These are phyloP conservation scores for Neoaliturus tenellus DNA, from an alignment of 2,888 invertebrate genomes.

Conservation along the genomic window DNA sequence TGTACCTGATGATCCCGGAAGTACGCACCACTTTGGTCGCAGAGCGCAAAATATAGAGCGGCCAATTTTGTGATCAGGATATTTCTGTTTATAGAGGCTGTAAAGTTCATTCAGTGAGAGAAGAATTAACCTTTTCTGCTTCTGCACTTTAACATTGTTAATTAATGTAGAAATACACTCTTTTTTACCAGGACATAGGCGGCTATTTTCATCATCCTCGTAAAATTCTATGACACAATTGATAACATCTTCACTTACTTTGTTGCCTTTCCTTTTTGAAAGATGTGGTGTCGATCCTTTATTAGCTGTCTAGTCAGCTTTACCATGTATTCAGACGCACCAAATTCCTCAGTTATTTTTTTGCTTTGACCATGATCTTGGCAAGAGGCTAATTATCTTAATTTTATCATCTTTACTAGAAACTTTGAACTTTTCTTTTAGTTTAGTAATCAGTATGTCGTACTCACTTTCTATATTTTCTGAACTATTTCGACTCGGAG, in stretches of 20 bases:
- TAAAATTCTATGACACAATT: constrained; percentile 30
- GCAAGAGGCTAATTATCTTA: constrained; percentile 31
- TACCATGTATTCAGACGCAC: constrained; percentile 23
- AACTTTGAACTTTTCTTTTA: constrained; percentile 4
- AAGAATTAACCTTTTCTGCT: constrained; percentile 47
- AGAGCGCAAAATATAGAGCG: constrained; percentile 33
- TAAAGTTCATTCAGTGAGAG: constrained; percentile 46
- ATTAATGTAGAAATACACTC: constrained; percentile 37
- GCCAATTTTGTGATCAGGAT: constrained; percentile 43
- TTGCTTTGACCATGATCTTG: constrained; percentile 28
- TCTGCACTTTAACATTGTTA: constrained; percentile 36
- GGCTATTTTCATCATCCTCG: constrained; percentile 43
- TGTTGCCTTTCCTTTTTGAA: constrained; percentile 15
- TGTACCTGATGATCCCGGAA: constrained; percentile 47
- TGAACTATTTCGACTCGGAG: neutral
- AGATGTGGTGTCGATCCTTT: constrained; percentile 23
- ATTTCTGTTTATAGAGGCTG: constrained; percentile 49
- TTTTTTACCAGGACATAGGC: constrained; percentile 47
- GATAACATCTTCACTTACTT: neutral
- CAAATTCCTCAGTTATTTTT: constrained; percentile 4
- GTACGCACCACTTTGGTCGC: constrained; percentile 7
- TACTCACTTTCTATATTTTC: neutral
- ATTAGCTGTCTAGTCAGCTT: neutral
- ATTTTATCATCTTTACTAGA: constrained; percentile 18
- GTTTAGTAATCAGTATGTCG: constrained; percentile 4